Conservation (phyloP, 2,113 vertebrate species). For the Martes martes region DNA sequence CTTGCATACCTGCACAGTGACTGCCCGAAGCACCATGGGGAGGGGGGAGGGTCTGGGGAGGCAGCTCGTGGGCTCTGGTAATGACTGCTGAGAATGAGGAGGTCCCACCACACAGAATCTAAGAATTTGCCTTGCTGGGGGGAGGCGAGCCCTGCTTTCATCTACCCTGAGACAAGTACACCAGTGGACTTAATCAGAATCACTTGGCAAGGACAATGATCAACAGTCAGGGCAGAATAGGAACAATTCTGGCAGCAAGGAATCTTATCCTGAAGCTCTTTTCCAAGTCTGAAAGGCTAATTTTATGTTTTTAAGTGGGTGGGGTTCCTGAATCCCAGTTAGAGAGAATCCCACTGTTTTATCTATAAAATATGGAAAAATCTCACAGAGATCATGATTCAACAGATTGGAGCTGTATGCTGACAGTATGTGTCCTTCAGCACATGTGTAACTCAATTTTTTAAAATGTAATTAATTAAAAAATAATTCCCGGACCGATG, state of each 20-base stretch:
- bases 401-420: background rate
- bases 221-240: background rate
- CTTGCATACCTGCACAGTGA: fast-evolving
- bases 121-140: background rate
- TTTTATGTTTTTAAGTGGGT: background rate
- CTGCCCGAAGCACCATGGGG: background rate
- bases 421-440: background rate
- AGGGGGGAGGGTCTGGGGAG: background rate
- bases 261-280: slow-evolving; percentile 7
- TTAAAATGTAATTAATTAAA: background rate
- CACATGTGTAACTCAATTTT: background rate
- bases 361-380: background rate
- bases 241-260: background rate
- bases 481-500: background rate
- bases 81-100: background rate
- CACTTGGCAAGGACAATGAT: background rate
- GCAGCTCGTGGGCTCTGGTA: background rate
- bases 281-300: background rate
- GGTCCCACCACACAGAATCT: background rate
- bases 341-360: background rate
- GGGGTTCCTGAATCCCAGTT: background rate
- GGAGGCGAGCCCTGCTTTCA: background rate
- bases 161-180: background rate
- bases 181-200: background rate
- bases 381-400: background rate